Conservation (phyloP, 1,140 invertebrate species). For the Cryptotermes secundus region DNA sequence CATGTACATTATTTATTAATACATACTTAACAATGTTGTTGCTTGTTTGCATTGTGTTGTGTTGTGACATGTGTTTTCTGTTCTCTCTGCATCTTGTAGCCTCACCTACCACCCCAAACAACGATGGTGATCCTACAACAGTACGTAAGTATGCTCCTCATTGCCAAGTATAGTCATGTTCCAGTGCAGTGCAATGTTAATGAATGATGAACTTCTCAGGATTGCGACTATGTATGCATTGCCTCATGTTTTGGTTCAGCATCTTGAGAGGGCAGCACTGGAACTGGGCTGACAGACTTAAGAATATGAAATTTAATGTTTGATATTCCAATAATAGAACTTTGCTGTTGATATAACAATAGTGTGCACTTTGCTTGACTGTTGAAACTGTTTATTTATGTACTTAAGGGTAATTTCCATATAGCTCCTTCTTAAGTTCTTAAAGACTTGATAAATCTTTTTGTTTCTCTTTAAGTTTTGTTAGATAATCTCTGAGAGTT, state of each 20-base stretch:
- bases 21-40: background rate
- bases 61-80: slow-evolving; percentile 49
- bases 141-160: slow-evolving; percentile 52
- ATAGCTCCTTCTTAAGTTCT: too few relatives aligned
- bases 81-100: slow-evolving; percentile 45
- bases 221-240: background rate
- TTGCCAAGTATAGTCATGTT: background rate
- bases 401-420: too few relatives aligned
- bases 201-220: background rate
- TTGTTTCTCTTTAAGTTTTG: too few relatives aligned
- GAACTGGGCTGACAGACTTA: background rate
- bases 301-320: too few relatives aligned
- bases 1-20: background rate
- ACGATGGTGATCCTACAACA: slow-evolving; percentile 54
- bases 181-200: background rate
- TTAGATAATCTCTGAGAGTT: too few relatives aligned
- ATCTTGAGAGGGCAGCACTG: background rate
- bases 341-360: too few relatives aligned
- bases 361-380: too few relatives aligned
- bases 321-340: too few relatives aligned
- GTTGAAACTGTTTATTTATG: too few relatives aligned
- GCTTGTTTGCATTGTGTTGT: slow-evolving; percentile 38
- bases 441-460: too few relatives aligned
- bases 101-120: slow-evolving; percentile 56
- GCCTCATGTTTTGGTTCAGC: background rate